Base-by-base conservation (phyloP, 1,140 invertebrate species). In the Trichoplusia ni region DNA sequence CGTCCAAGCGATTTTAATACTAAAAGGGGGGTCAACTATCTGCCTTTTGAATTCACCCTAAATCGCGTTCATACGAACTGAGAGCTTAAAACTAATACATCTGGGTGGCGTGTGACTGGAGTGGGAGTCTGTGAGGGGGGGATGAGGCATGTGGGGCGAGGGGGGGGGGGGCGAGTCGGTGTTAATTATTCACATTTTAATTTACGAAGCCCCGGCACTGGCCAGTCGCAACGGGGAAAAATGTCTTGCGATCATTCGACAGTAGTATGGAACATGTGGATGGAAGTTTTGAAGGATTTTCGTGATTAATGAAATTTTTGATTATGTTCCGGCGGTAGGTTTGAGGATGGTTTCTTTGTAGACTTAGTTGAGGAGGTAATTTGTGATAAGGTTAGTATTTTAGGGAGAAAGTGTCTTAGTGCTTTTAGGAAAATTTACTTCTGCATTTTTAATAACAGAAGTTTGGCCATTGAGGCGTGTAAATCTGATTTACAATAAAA, bases 161-260 rank as follows among this genome's bases (percentile, higher is more conserved):
- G 29, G 31, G 63, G 27, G 54, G 14, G 68, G 67, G 73, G 64
- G 61, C 40, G 59, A 67, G 61, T 73, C 71, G 46, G 71, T 80
- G 86, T 86, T 89, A 86, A 86, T 86, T 86, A 86, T 86, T 86
- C 86, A 89, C 76, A 80, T 86, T 86, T 86, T 86, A 86, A 89
- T 89, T 86, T 89, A 86, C 83, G 82, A 71, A 81, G 81, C 66
- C 77, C n/a, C 75, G 75, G 75, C 62, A 70, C 75, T 74, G 73
- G 79, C 69, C 76, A 73, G 75, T 63, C 40, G 40, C 67, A 74
- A 73, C 66, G 56, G 69, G 79, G 83, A 85, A 86, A 88, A 88
- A 88, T 88, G 83, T 88, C 85, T 88, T 88, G 79, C 70, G 75
- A 75, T 67, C 72, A 71, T 78, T 86, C 85, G 85, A 85, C 83